Conservation (phyloP, 2,888 invertebrate genomes). For the Clistopyga incitator region DNA sequence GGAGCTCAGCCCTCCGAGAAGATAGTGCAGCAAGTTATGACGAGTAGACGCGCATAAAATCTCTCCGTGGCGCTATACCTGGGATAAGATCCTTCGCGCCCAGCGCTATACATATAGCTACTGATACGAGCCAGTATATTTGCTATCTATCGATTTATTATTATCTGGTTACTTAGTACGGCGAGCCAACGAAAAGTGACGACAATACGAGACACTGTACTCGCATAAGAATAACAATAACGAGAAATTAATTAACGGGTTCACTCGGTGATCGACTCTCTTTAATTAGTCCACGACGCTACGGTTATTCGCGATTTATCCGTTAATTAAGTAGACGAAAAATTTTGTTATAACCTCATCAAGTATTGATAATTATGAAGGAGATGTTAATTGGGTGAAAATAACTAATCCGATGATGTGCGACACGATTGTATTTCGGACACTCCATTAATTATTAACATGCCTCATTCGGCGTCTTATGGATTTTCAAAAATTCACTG, state of each 20-base stretch:
- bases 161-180: conserved; percentile 3
- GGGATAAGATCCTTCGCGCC: conserved; percentile 53
- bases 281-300: not conserved
- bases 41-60: conserved; percentile 70
- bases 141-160: conserved; percentile 59
- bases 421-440: too few species aligned
- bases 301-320: conserved; percentile 10
- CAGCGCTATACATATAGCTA: conserved; percentile 8
- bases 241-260: not conserved
- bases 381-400: too few species aligned
- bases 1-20: conserved; percentile 51
- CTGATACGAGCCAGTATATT: conserved; percentile 14
- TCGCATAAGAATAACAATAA: not conserved
- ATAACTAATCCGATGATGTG: too few species aligned
- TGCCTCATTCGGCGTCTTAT: too few species aligned
- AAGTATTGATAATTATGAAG: too few species aligned
- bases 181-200: conserved; percentile 40
- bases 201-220: not conserved
- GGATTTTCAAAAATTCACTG: too few species aligned
- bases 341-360: too few species aligned
- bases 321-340: not conserved
- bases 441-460: too few species aligned
- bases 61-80: conserved; percentile 59
- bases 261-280: not conserved
- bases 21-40: conserved; percentile 69